Percentiles rank a stretch among this genome's conserved stretches.
Conservation (phyloP, 2,113 vertebrate species). For the Gasterosteus aculeatus region DNA sequence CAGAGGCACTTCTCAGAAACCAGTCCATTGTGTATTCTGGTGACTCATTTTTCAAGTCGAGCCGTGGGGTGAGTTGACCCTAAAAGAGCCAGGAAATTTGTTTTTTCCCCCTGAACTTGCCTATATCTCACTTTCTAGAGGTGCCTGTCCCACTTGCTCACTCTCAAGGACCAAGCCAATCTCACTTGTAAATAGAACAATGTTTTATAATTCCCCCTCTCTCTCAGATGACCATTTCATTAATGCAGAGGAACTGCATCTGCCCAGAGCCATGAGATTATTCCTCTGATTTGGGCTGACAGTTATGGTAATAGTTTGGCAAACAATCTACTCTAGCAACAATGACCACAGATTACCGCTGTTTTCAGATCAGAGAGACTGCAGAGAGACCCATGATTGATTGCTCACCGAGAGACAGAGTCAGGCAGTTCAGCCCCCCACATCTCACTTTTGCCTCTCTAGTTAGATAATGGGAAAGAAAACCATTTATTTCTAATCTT, state of each 20-base stretch:
- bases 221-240: constrained; percentile 95
- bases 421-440: constrained; percentile 83
- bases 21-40: constrained; percentile 81
- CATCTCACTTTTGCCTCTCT: constrained; percentile 84
- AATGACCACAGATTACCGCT: constrained; percentile 96
- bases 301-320: constrained; percentile 99
- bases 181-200: constrained; percentile 99
- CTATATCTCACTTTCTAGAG: constrained; percentile 97
- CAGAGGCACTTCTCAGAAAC: constrained; percentile 69
- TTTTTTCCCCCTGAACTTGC: constrained; percentile 84
- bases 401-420: constrained; percentile 85
- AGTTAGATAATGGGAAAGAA: constrained; percentile 73
- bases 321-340: constrained; percentile 97
- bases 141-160: constrained; percentile 92
- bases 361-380: constrained; percentile 91
- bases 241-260: constrained; percentile 96
- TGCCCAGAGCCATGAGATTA: constrained; percentile 96
- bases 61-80: constrained; percentile 87
- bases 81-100: constrained; percentile 84
- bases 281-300: constrained; percentile 97
- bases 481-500: constrained; percentile 67
- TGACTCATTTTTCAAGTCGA: constrained; percentile 82
- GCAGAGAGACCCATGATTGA: constrained; percentile 91
- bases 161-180: constrained; percentile 98
- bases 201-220: constrained; percentile 98